These are phyloP conservation scores for Pimpla rufipes DNA, from an alignment of 2,888 invertebrate species.

Conservation along the genomic window DNA sequence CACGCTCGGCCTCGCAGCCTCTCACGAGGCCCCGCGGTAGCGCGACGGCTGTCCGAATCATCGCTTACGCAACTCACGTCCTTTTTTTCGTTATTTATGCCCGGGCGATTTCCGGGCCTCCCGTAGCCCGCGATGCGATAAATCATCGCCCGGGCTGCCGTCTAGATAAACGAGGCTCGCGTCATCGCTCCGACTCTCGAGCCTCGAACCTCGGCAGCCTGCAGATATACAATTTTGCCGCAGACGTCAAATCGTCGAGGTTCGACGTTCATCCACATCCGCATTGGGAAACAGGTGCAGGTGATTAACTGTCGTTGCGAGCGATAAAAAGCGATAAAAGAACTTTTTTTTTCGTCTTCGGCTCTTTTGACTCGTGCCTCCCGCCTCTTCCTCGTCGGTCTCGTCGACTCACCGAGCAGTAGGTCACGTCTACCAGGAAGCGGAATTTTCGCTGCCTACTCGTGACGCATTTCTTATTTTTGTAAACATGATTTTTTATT, in stretches of 20 bases:
- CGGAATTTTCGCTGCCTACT: slow-evolving; percentile 16
- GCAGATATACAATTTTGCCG: not conserved
- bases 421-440: slow-evolving; percentile 53
- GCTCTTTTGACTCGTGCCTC: slow-evolving; percentile 5
- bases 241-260: no score
- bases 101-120: slow-evolving; percentile 29
- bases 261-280: not conserved
- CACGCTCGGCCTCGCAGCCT: slow-evolving; percentile 12
- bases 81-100: not conserved
- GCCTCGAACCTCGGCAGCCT: slow-evolving; percentile 8
- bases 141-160: slow-evolving; percentile 34
- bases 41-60: not conserved
- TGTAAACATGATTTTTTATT: not conserved
- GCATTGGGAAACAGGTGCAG: slow-evolving; percentile 38
- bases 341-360: not conserved
- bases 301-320: slow-evolving; percentile 23
- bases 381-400: slow-evolving; percentile 26
- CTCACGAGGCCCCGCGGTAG: not conserved
- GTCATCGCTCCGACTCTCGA: slow-evolving; percentile 38
- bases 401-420: slow-evolving; percentile 17
- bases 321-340: slow-evolving; percentile 32
- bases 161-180: slow-evolving; percentile 38
- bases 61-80: slow-evolving; percentile 29
- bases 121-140: slow-evolving; percentile 27
- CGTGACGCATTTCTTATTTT: slow-evolving; percentile 20